phyloP scores from a whole-genome alignment of 2,797 vertebrate genomes.

The Poecile montanus region DNA sequence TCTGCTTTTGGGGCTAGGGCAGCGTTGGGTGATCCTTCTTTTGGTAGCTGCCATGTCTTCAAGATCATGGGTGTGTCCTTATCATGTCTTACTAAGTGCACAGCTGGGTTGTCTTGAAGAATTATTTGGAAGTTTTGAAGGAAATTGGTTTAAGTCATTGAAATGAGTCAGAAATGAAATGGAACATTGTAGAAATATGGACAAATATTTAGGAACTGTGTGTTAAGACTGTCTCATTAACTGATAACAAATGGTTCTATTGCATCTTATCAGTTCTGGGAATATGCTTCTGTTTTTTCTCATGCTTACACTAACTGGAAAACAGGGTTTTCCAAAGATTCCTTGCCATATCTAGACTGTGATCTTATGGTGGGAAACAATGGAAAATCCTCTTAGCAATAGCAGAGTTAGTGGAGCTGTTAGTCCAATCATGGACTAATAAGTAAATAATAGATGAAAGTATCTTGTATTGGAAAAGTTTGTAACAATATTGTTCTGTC shows the following conservation, averaged over 20 bases:
- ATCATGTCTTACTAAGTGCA: neutral
- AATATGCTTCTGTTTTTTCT: conserved; percentile 29
- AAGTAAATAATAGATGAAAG: neutral
- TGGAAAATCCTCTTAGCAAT: neutral
- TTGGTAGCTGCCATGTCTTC: neutral
- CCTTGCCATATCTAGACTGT: neutral
- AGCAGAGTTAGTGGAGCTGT: neutral
- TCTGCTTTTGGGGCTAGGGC: neutral
- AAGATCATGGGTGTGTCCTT: neutral
- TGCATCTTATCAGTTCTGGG: neutral
- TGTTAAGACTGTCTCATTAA: conserved; percentile 13
- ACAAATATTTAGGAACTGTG: conserved; percentile 26
- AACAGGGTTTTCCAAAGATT: neutral
- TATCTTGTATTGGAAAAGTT: neutral
- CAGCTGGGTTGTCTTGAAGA: neutral
- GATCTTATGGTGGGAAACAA: conserved; percentile 19
- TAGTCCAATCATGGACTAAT: neutral
- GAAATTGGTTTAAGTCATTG: neutral
- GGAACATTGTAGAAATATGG: neutral
- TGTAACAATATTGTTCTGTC: neutral
- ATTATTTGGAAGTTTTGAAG: neutral
- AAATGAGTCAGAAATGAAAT: conserved; percentile 27
- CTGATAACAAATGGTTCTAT: conserved; percentile 28
- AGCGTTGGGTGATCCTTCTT: neutral
- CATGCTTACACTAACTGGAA: neutral